Base-by-base conservation (phyloP, 2,888 invertebrate species). In the Crepidodera aurea region DNA sequence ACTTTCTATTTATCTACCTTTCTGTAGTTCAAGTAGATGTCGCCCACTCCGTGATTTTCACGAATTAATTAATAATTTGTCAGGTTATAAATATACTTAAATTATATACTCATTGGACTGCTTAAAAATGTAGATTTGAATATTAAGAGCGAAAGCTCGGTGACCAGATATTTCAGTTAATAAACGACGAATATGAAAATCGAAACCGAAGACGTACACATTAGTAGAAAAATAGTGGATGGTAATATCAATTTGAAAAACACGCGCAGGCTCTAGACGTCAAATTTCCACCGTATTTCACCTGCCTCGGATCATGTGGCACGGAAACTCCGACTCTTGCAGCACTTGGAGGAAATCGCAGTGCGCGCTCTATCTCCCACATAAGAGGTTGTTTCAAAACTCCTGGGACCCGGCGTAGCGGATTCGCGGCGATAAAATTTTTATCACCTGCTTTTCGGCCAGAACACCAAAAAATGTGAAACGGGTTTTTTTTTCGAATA, bases 261-360 rank as follows among this genome's bases (percentile, higher is more conserved):
- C 27, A 18, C 27, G 60, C 60, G 60, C 60, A 60, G 40, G 12
- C 60, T 60, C 50, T 22, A 12, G 44, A 37, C 40, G 51, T 7
- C 61, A 39, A 66, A 65, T 59, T 61, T 67, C 63, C 55, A 65
- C 68, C 71, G 70, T 74, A 74, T 72, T 73, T 74, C 62, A 74
- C 73, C 73, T 74, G 73, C 69, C 70, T 68, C 59, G 68, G 65
- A 69, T 73, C 73, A 72, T 72, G 72, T 72, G 72, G 68, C 70
- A 71, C 67, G 62, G 65, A 70, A 69, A 66, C 65, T 67, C 61
- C 54, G 57, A 67, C 66, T 69, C 67, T 67, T 66, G 67, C 2
- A 48, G 13, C 29, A 27, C 48, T 48, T 29, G 13, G 27, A 27
- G 27, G 27, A 69, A 69, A 71, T 71, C 71, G 72, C 72, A 73